Evolutionary conservation across 2,113 vertebrate species (phyloP).

Genomic region (Charina bottae): DNA sequence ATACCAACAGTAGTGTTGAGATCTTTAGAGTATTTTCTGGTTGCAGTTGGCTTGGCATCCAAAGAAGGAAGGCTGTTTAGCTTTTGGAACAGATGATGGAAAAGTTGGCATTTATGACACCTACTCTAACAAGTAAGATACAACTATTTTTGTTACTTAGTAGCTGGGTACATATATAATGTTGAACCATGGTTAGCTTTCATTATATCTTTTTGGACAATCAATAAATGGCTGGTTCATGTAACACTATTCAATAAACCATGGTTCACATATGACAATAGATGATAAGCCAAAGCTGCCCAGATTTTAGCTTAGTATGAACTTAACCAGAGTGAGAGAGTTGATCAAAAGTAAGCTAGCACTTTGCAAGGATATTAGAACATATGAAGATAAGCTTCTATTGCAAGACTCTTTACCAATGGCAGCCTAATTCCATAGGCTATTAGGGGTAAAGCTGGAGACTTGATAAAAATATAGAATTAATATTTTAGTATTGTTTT

Average conservation of each 20-base stretch:
- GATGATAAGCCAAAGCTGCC: not conserved
- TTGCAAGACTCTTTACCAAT: not conserved
- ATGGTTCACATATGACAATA: not conserved
- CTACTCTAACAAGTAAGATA: constrained; percentile 87
- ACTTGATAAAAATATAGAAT: not conserved
- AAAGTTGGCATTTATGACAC: constrained; percentile 96
- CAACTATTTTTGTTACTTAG: not conserved
- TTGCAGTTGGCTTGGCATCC: constrained; percentile 92
- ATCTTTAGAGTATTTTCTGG: not conserved
- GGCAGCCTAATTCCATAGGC: not conserved
- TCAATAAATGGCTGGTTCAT: not conserved
- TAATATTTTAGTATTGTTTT: not conserved
- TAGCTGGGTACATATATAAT: not conserved
- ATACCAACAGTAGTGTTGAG: not conserved
- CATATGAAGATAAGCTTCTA: not conserved
- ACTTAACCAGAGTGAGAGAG: not conserved
- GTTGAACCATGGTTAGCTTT: not conserved
- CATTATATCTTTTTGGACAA: not conserved
- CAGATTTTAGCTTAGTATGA: not conserved
- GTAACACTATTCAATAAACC: not conserved
- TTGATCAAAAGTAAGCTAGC: not conserved
- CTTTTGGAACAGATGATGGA: constrained; percentile 96
- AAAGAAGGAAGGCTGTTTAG: constrained; percentile 85
- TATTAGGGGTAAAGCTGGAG: not conserved
- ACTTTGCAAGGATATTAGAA: not conserved